Evolutionary conservation across 1,140 invertebrate genomes (phyloP), one percentile per base, ranked within the genome.

Genomic region (Adelges cooleyi): DNA sequence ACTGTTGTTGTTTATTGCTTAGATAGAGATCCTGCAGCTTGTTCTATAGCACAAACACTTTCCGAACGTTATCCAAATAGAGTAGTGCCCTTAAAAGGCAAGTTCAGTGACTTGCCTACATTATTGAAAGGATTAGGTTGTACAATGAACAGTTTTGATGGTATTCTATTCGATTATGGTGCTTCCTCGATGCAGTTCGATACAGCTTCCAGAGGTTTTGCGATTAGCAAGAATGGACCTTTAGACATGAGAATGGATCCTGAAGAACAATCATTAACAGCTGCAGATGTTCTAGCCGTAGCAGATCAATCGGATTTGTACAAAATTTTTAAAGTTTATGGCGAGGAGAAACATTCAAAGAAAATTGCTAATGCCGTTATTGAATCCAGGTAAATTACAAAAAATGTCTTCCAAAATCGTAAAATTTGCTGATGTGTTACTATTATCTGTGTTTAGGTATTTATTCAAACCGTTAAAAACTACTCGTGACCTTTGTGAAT

Each of bases 221-320:
- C 87, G 13, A 69, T 95, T 0, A 86, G 82, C 49, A 81, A 82
- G 72, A 81, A 95, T 79, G 92, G 90, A 0, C 88, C 86, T 9
- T 78, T 98, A 50, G 95, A 97, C 73, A 97, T 98, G 94, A 80
- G 94, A 73, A 98, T 98, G 94, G 89, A 95, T 78, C 82, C 84
- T 2, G 75, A 80, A 27, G 80, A 86, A 70, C 78, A 84, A 46
- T 78, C 83, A 70, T 82, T 87, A 15, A 92, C 88, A 27, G 94
- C 89, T 40, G 84, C 85, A 25, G 89, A 97, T 76, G 84, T 97
- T 18, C 74, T 98, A 40, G 86, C 87, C 9, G 79, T 80, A 66
- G 81, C 87, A 0, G 83, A 86, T 68, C 90, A 92, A 74, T 76
- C 80, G 40, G 86, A 91, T 74, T 77, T 98, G 2, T 82, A 78